Percentiles rank a stretch among this genome's conserved stretches.
phyloP scores from a whole-genome alignment of 92 coral and sea anemone species.

The Phenganax marumi region DNA sequence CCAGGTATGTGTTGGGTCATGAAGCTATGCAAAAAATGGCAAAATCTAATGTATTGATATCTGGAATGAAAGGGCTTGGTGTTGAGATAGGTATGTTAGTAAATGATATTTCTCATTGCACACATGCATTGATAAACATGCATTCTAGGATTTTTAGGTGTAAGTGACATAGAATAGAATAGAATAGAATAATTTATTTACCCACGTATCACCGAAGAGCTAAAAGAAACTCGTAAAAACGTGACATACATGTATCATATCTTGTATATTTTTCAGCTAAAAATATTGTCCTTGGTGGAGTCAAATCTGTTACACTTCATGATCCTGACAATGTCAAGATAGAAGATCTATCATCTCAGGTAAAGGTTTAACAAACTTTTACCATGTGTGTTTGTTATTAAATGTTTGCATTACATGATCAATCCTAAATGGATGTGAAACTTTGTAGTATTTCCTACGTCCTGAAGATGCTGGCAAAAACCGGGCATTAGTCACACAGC shows the following conservation, averaged over 20 bases:
- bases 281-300: slow-evolving; percentile 98
- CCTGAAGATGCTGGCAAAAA: slow-evolving; percentile 83
- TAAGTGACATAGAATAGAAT: too few relatives aligned
- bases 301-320: slow-evolving; percentile 96
- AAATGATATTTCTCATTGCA: too few relatives aligned
- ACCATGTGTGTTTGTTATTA: neutral
- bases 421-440: neutral
- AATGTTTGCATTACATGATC: neutral
- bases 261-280: slow-evolving; percentile 61
- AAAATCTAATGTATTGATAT: slow-evolving; percentile 80
- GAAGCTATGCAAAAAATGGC: slow-evolving; percentile 99
- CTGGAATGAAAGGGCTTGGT: slow-evolving; percentile 94
- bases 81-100: slow-evolving; percentile 77
- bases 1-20: slow-evolving; percentile 96
- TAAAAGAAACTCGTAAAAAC: too few relatives aligned
- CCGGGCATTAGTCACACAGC: slow-evolving; percentile 84
- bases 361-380: slow-evolving; percentile 2
- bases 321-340: slow-evolving; percentile 72
- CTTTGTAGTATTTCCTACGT: slow-evolving; percentile 73
- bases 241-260: too few relatives aligned
- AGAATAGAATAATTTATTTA: too few relatives aligned
- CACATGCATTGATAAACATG: too few relatives aligned
- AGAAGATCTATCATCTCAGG: slow-evolving; percentile 90
- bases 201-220: too few relatives aligned
- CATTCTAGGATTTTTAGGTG: too few relatives aligned